Percentiles rank a stretch among this genome's conserved stretches.
Evolutionary conservation across 2,888 invertebrate species (phyloP).

Genomic region (Ellobium chinense): DNA sequence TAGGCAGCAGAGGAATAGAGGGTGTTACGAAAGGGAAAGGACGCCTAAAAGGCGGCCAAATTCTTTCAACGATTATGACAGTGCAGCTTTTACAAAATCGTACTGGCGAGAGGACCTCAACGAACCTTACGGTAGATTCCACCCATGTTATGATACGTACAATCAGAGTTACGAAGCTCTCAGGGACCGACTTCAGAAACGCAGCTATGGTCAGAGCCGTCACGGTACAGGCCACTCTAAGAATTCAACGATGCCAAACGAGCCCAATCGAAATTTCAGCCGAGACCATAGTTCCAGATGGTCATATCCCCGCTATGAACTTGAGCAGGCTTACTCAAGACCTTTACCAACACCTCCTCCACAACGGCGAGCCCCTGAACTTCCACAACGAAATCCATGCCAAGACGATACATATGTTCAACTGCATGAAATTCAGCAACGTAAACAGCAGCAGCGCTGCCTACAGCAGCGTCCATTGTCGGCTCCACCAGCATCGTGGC

Average conservation of each 20-base stretch:
- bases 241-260: neutral
- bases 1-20: neutral
- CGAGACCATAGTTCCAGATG: neutral
- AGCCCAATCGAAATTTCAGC: neutral
- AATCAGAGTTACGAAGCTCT: slow-evolving; percentile 29
- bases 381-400: neutral
- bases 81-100: neutral
- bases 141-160: slow-evolving; percentile 17
- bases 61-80: slow-evolving; percentile 3
- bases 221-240: neutral
- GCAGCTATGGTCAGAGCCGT: neutral
- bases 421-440: slow-evolving; percentile 13
- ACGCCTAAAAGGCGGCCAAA: neutral
- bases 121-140: neutral
- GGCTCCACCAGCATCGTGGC: neutral
- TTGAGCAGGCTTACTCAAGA: neutral
- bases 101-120: neutral
- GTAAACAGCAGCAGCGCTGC: slow-evolving; percentile 7
- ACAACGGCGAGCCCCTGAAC: neutral
- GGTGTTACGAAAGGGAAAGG: neutral
- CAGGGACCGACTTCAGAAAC: neutral
- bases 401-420: slow-evolving; percentile 16
- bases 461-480: slow-evolving; percentile 1
- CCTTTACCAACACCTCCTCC: slow-evolving; percentile 7
- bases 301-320: slow-evolving; percentile 19